Conservation (phyloP, 2,888 invertebrate species). For the Oxyscelio sp. region DNA sequence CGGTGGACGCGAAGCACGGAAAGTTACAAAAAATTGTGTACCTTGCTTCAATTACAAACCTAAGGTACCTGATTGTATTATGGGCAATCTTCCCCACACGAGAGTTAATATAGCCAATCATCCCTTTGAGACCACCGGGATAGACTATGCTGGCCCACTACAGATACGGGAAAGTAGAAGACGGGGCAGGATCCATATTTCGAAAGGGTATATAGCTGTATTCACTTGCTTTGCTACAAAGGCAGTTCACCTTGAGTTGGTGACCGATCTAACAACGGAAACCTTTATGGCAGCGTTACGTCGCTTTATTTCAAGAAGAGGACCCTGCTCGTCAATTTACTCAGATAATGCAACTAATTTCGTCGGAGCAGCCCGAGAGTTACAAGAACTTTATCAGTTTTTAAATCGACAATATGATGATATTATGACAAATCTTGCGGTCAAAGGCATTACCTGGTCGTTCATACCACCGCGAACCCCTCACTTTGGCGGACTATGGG, state of each 20-base stretch:
- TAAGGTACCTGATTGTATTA: conserved; percentile 26
- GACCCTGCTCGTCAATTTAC: neutral
- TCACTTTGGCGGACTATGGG: neutral
- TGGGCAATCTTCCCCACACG: conserved; percentile 30
- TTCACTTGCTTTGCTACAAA: neutral
- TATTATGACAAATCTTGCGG: conserved; percentile 12
- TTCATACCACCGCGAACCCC: neutral
- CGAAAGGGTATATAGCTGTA: conserved; percentile 9
- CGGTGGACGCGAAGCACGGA: conserved; percentile 36
- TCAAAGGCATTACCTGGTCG: neutral
- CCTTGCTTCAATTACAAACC: conserved; percentile 52
- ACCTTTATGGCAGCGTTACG: neutral
- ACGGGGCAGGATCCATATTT: neutral
- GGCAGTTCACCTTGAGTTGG: neutral
- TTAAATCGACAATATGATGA: conserved; percentile 29
- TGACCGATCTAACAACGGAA: neutral
- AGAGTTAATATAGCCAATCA: conserved; percentile 62
- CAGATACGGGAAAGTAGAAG: neutral
- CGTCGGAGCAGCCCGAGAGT: neutral
- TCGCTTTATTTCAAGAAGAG: neutral
- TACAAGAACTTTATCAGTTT: neutral
- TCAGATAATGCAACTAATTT: neutral
- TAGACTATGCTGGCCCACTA: neutral
- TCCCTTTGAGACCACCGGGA: conserved; percentile 23
- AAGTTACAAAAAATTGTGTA: conserved; percentile 30